Evolutionary conservation across 2,113 vertebrate genomes (phyloP).

Genomic region (Ciconia maguari): DNA sequence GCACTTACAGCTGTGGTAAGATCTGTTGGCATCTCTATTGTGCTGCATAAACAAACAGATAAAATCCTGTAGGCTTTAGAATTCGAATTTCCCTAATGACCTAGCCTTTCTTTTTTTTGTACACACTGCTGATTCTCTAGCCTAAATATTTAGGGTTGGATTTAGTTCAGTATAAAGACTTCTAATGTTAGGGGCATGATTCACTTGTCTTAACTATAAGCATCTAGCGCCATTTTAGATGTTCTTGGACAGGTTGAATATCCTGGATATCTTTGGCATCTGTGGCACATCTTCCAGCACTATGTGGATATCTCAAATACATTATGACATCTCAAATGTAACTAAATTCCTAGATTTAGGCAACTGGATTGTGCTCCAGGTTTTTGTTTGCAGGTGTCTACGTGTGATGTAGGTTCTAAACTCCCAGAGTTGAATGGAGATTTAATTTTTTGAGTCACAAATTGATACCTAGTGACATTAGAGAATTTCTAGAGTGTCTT

Average conservation of each 20-base stretch:
- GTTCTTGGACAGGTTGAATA: not conserved
- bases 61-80: not conserved
- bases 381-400: not conserved
- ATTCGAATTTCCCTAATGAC: not conserved
- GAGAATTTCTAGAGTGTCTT: not conserved
- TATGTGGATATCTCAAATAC: not conserved
- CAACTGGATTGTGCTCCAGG: not conserved
- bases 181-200: accelerated
- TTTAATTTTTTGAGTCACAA: not conserved
- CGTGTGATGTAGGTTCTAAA: not conserved
- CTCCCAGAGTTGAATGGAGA: not conserved
- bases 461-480: not conserved
- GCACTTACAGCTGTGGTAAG: not conserved
- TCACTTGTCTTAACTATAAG: not conserved
- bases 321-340: not conserved
- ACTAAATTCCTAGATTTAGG: not conserved
- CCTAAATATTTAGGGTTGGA: not conserved
- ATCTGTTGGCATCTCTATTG: not conserved
- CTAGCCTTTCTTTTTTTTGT: not conserved
- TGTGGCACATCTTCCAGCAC: not conserved
- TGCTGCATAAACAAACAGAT: not conserved
- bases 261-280: not conserved
- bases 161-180: not conserved
- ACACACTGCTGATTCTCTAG: not conserved
- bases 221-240: not conserved